Conservation (phyloP, 2,113 vertebrate species). For the Psilopsiagon aurifrons region DNA sequence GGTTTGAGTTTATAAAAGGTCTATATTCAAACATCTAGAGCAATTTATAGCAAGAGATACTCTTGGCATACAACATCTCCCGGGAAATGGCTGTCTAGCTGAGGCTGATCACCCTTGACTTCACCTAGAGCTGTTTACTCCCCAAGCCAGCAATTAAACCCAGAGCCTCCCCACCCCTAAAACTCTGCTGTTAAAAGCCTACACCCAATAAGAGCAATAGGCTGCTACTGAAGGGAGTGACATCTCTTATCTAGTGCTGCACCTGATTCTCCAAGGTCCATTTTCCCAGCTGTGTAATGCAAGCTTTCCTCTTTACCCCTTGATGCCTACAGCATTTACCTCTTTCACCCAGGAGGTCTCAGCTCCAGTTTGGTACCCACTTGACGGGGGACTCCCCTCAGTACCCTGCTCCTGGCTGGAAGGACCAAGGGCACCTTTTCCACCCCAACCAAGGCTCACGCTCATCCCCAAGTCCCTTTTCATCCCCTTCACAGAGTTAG, state of each 20-base stretch:
- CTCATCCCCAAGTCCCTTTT: rapidly evolving
- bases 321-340: neutral
- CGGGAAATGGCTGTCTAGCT: conserved; percentile 10
- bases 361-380: neutral
- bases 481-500: rapidly evolving
- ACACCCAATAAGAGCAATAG: neutral
- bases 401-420: too few species aligned
- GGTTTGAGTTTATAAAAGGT: neutral
- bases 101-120: conserved; percentile 59
- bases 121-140: conserved; percentile 23
- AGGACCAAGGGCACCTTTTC: rapidly evolving
- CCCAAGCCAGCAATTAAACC: neutral
- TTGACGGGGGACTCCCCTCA: rapidly evolving
- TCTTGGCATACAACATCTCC: conserved; percentile 16
- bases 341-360: too few species aligned
- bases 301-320: neutral
- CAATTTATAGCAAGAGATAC: conserved; percentile 40
- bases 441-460: neutral
- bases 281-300: rapidly evolving
- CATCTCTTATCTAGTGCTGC: rapidly evolving
- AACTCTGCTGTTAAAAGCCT: rapidly evolving
- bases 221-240: neutral
- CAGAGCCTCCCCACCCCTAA: neutral
- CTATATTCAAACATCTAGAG: conserved; percentile 32
- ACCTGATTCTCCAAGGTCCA: rapidly evolving